Conservation (phyloP, 2,888 invertebrate genomes). For the Harpalus rubripes region DNA sequence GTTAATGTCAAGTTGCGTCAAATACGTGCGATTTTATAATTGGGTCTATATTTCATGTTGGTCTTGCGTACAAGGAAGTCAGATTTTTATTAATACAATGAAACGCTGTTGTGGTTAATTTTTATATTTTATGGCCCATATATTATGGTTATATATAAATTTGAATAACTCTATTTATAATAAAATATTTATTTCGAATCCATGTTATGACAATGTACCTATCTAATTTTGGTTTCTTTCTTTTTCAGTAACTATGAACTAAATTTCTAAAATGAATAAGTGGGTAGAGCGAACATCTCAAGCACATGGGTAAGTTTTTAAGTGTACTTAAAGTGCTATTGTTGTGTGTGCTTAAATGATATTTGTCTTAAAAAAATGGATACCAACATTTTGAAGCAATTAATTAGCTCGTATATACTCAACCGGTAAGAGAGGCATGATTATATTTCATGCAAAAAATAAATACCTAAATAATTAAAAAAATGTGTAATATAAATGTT, state of each 20-base stretch:
- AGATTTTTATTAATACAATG: too few species aligned
- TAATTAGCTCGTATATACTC: neutral
- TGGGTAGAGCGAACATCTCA: neutral
- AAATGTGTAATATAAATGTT: neutral
- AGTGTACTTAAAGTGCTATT: neutral
- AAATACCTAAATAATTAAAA: neutral
- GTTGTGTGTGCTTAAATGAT: neutral
- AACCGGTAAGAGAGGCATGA: neutral
- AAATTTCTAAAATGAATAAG: neutral
- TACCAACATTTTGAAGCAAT: neutral
- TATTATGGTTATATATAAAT: too few species aligned
- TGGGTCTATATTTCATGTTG: too few species aligned
- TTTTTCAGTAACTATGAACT: neutral
- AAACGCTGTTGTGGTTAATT: too few species aligned
- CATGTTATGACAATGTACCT: too few species aligned
- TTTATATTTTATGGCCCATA: too few species aligned
- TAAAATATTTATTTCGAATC: too few species aligned
- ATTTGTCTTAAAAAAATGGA: neutral
- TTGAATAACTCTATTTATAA: neutral
- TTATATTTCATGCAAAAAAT: too few species aligned
- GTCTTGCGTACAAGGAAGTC: too few species aligned
- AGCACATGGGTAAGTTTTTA: neutral
- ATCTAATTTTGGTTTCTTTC: neutral
- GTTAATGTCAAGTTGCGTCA: too few species aligned
- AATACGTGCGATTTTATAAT: too few species aligned